Base-by-base conservation (phyloP, 2,888 invertebrate genomes). In the Leptopilina syphax region DNA sequence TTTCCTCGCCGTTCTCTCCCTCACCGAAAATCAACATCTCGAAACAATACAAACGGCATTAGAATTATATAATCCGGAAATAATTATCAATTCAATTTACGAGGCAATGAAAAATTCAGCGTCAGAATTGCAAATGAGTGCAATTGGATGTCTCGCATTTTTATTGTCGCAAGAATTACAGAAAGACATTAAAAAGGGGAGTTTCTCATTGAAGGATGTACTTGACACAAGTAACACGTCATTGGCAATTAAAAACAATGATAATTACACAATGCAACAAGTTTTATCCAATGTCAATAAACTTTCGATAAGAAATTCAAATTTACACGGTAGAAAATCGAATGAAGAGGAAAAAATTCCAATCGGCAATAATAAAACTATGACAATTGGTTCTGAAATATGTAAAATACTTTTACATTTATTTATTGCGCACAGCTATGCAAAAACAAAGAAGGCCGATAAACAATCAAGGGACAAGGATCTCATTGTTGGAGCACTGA, bases 331-430 rank as follows among this genome's bases (percentile, higher is more conserved):
- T n/a, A 57, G 66, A 24, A 68, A 54, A 63, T 78, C 80, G 13
- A 83, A 47, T n/a, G 78, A 12, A 34, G 68, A 78, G 60, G 76
- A 77, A 18, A 57, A 73, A 57, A 41, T 7, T 9, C 3, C 57
- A 34, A 60, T 27, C 60, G 24, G 13, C 78, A 65, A n/a, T 41
- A 54, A 12, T 3, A 9, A 77, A 77, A 63, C 78, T 24, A 44
- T 82, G 18, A 77, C 84, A 1, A 65, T 92, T 3, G 93, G 93
- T 0, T 91, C 92, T 0, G 92, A 93, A 85, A 88, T 94, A 12
- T 93, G 93, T 81, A 90, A 91, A 83, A 91, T 92, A 73, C 87
- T 94, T 41, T 84, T 94, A 13, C 89, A 92, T 70, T 85, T 93
- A 1, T 93, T 93, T 70, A 92, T 93, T 57, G 89, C 93, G 9